These are phyloP conservation scores for Lithobates pipiens DNA, from an alignment of 2,797 vertebrate species.

Conservation along the genomic window DNA sequence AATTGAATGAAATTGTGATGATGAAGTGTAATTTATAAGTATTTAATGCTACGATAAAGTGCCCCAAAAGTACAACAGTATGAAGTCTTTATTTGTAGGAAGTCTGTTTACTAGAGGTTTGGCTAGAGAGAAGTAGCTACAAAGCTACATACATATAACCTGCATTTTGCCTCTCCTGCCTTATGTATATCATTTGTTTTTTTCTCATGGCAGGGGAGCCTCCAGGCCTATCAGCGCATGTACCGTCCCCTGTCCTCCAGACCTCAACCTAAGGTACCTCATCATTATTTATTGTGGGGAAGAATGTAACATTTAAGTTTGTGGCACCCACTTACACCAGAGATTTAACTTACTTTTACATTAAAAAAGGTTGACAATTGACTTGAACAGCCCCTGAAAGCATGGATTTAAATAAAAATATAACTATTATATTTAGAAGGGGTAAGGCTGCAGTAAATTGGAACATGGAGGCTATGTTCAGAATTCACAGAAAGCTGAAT, in stretches of 20 bases:
- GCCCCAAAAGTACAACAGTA: not conserved
- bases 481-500: not conserved
- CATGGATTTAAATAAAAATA: not conserved
- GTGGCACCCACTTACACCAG: slow-evolving; percentile 2
- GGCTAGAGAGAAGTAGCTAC: slow-evolving; percentile 23
- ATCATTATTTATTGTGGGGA: slow-evolving; percentile 61
- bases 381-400: not conserved
- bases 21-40: too few relatives aligned
- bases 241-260: slow-evolving; percentile 62
- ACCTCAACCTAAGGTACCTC: slow-evolving; percentile 66
- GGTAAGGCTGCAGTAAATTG: too few relatives aligned
- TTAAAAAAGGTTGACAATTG: not conserved
- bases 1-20: not conserved
- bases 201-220: slow-evolving; percentile 60
- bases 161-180: slow-evolving; percentile 51
- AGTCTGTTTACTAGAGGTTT: not conserved
- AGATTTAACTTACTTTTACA: not conserved
- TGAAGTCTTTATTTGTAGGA: not conserved
- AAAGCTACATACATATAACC: slow-evolving; percentile 23
- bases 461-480: too few relatives aligned
- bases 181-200: slow-evolving; percentile 60
- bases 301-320: slow-evolving; percentile 17
- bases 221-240: slow-evolving; percentile 57
- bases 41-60: not conserved
- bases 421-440: too few relatives aligned